Percentiles rank a stretch among this genome's conserved stretches.
These are phyloP conservation scores for Gobio gobio DNA, from an alignment of 2,113 vertebrate species.

Conservation along the genomic window DNA sequence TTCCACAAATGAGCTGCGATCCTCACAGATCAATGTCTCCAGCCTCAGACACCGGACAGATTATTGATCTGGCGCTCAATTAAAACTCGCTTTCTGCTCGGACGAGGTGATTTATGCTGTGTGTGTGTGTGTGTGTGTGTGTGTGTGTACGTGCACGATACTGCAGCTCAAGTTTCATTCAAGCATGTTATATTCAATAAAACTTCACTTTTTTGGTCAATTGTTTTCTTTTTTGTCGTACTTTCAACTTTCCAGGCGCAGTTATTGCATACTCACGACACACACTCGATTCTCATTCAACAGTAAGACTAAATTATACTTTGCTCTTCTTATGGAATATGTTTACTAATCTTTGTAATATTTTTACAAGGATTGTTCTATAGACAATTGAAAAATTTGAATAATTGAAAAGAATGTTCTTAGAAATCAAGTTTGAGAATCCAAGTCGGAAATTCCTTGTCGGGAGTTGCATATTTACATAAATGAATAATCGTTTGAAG, in stretches of 20 bases:
- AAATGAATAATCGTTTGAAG: too few relatives aligned
- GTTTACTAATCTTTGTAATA: neutral
- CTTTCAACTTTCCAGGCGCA: neutral
- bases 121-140: neutral
- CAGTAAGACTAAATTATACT: neutral
- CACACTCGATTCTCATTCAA: neutral
- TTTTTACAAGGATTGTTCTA: neutral
- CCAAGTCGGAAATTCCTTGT: too few relatives aligned
- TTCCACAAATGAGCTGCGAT: slow-evolving; percentile 1
- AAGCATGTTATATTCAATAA: neutral
- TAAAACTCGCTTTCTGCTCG: neutral
- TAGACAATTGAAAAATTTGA: neutral
- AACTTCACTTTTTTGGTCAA: neutral
- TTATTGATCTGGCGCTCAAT: slow-evolving; percentile 65
- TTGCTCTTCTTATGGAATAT: neutral
- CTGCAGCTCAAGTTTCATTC: neutral
- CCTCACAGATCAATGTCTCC: slow-evolving; percentile 19
- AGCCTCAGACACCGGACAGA: slow-evolving; percentile 39
- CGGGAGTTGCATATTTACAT: too few relatives aligned
- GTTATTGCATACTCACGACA: neutral
- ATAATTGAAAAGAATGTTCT: neutral
- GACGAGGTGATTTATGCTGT: neutral
- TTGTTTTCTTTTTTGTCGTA: neutral
- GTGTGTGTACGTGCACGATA: neutral
- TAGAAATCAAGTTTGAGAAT: too few relatives aligned